Conservation (phyloP, 2,797 vertebrate species). For the Emys orbicularis region DNA sequence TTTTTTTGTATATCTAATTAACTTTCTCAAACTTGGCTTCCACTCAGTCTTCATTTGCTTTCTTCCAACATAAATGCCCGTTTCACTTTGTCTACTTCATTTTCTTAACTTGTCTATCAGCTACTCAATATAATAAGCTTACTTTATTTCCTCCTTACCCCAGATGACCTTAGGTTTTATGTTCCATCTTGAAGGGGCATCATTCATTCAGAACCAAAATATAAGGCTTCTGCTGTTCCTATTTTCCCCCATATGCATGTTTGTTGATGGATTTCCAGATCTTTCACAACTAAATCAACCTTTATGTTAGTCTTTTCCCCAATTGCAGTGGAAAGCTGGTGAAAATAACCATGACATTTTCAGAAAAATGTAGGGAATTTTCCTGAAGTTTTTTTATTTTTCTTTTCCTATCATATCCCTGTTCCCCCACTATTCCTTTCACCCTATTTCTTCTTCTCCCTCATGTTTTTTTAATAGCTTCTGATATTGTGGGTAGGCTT, state of each 20-base stretch:
- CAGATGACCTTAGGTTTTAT: background rate
- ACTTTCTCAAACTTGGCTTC: background rate
- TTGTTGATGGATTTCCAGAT: background rate
- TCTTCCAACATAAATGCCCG: background rate
- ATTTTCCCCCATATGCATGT: background rate
- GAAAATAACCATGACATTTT: background rate
- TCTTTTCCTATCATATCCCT: background rate
- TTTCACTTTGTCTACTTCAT: slow-evolving; percentile 17
- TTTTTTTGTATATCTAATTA: background rate
- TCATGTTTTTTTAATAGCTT: background rate
- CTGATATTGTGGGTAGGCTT: background rate
- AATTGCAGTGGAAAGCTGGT: background rate
- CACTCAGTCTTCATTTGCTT: background rate
- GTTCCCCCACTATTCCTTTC: background rate
- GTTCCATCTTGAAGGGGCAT: background rate
- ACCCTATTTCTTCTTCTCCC: background rate
- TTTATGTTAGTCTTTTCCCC: background rate
- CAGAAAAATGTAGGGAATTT: background rate
- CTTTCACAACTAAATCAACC: background rate
- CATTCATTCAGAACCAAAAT: background rate
- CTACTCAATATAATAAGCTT: background rate
- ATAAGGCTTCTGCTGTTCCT: background rate
- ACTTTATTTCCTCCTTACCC: background rate
- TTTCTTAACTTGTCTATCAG: background rate
- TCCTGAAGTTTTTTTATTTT: background rate